Conservation (phyloP, 2,113 vertebrate genomes). For the Forbesichthys agassizii region DNA sequence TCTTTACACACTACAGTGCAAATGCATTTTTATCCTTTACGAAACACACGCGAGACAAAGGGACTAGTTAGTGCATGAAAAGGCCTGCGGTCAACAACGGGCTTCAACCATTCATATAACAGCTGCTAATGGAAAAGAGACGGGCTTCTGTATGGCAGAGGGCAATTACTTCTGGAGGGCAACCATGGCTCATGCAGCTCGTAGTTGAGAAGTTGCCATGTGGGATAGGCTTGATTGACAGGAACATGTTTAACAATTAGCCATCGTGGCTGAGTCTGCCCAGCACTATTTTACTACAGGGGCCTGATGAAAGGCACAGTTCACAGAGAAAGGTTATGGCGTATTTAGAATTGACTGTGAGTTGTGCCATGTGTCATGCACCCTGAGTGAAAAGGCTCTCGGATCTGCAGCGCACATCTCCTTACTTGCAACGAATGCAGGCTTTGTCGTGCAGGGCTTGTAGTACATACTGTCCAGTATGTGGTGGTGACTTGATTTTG, state of each 20-base stretch:
- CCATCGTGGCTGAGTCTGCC: slow-evolving; percentile 38
- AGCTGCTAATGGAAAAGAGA: slow-evolving; percentile 55
- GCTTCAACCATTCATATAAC: slow-evolving; percentile 47
- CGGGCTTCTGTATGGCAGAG: slow-evolving; percentile 34
- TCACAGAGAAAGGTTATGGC: slow-evolving; percentile 48
- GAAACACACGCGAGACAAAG: slow-evolving; percentile 34
- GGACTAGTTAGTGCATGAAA: slow-evolving; percentile 38
- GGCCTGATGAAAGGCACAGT: slow-evolving; percentile 51
- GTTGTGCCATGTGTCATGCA: not conserved
- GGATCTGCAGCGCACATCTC: slow-evolving; percentile 24
- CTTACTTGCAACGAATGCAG: slow-evolving; percentile 10
- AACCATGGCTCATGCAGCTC: slow-evolving; percentile 36
- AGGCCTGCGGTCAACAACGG: slow-evolving; percentile 42
- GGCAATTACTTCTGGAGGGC: slow-evolving; percentile 49
- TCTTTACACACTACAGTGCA: slow-evolving; percentile 35
- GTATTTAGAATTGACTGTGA: slow-evolving; percentile 58
- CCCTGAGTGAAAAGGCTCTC: slow-evolving; percentile 6
- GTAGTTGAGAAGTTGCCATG: slow-evolving; percentile 55
- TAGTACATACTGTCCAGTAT: slow-evolving; percentile 2
- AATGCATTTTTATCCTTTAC: slow-evolving; percentile 45
- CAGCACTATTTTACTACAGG: slow-evolving; percentile 38
- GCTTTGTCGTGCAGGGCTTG: slow-evolving; percentile 16
- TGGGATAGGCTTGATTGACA: slow-evolving; percentile 70
- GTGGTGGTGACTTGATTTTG: slow-evolving; percentile 17
- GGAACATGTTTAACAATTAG: slow-evolving; percentile 75